These are phyloP conservation scores for Phoxinus dragarum DNA, from an alignment of 2,797 vertebrate genomes.

Conservation along the genomic window DNA sequence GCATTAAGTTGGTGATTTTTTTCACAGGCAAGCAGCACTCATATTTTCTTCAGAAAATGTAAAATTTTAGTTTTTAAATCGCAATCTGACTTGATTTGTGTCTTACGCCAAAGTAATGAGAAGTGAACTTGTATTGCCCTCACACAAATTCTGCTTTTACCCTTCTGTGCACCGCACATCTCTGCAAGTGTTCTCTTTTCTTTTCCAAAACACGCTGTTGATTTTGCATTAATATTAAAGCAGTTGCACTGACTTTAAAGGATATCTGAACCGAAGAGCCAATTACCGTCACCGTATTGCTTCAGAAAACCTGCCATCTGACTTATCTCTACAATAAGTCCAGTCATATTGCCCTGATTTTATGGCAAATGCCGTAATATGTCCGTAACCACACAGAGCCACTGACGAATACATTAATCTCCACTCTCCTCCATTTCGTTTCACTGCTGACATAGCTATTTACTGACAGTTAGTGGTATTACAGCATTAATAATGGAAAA, in stretches of 20 bases:
- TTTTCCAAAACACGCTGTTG: conserved; percentile 32
- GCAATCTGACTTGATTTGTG: conserved; percentile 16
- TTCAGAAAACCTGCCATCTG: conserved; percentile 41
- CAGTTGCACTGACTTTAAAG: conserved; percentile 38
- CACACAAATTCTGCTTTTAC: conserved; percentile 30
- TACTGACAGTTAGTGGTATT: conserved; percentile 80
- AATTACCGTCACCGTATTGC: conserved; percentile 47
- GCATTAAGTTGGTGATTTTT: not conserved
- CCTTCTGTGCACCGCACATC: conserved; percentile 22
- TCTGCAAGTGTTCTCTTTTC: conserved; percentile 31
- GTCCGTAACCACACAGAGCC: conserved; percentile 11
- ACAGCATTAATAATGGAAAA: conserved; percentile 83
- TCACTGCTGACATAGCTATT: conserved; percentile 80
- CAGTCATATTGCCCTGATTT: conserved; percentile 33
- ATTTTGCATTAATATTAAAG: conserved; percentile 47
- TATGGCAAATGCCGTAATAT: conserved; percentile 36
- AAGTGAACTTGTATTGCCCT: conserved; percentile 30
- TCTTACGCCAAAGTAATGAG: conserved; percentile 9
- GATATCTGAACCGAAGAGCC: conserved; percentile 45
- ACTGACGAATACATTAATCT: conserved; percentile 49
- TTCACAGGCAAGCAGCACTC: not conserved
- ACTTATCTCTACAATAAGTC: conserved; percentile 41
- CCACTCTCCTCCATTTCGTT: conserved; percentile 62
- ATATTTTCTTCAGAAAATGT: conserved; percentile 1
- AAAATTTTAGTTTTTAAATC: not conserved